Base-by-base conservation (phyloP, 2,113 vertebrate species). In the Barbus barbus region DNA sequence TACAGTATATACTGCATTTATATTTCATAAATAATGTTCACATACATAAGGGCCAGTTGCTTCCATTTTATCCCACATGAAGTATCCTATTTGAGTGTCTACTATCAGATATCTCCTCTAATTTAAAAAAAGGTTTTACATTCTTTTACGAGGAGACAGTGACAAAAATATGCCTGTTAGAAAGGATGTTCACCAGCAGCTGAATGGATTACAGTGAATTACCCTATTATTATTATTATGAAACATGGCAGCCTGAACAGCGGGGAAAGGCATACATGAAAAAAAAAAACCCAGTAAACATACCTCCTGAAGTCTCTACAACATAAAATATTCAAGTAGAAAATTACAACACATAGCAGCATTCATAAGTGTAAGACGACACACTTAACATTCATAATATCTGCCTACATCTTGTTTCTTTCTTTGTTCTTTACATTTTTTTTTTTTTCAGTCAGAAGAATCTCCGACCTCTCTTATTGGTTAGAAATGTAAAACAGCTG, bases 261-360 rank as follows among this genome's bases (percentile, higher is more conserved):
- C 91, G 91, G 94, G 20, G 31, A 93, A 96, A 97, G 95, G 94
- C 93, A 94, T 93, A 96, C 95, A 97, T 89, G 86, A 65, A 72
- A 86, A 84, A 83, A 86, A 11, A 85, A 33, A 72, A 86, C 86
- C 44, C 95, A 95, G 94, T 96, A 95, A 96, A 97, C 95, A 94
- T 94, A 96, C 96, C 93, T 97, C 96, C 97, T 97, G 97, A 98
- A 97, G 96, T 95, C 95, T 93, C 97, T 96, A 96, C 96, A 95
- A 95, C 89, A 90, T 94, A 95, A 96, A 96, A 94, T 95, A 95
- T 98, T 98, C 96, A 98, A 98, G 97, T 98, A 97, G 96, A 96
- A 96, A 96, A 95, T 94, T 95, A 97, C 94, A 93, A 94, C 94
- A 95, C 94, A 86, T 95, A 97, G 96, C 96, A 98, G 97, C 94